Evolutionary conservation across 2,797 vertebrate genomes (phyloP).

Genomic region (Myotis daubentonii): DNA sequence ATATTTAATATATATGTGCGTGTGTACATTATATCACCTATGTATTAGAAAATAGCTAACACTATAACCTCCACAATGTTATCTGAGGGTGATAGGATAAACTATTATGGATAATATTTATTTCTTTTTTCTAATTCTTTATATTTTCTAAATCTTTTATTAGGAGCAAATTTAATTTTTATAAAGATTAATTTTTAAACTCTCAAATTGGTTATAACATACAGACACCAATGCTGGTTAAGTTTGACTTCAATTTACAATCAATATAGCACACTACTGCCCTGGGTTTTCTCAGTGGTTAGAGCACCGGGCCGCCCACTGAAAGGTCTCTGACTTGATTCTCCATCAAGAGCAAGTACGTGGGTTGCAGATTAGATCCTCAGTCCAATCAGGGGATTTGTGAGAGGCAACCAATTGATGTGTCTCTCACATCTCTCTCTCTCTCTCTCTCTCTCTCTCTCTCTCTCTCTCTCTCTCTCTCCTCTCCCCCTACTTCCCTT

Average conservation of each 20-base stretch:
- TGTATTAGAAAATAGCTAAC: constrained; percentile 3
- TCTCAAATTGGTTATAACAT: constrained; percentile 15
- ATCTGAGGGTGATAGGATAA: not conserved
- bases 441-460: too few species aligned
- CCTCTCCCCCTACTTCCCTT: too few species aligned
- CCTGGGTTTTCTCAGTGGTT: too few species aligned
- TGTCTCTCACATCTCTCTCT: too few species aligned
- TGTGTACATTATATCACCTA: not conserved
- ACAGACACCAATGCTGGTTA: not conserved
- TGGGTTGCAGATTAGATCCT: too few species aligned
- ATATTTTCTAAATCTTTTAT: not conserved
- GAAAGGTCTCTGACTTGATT: too few species aligned
- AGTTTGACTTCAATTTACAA: not conserved
- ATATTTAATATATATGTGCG: not conserved
- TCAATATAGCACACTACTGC: not conserved
- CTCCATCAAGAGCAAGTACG: too few species aligned
- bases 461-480: too few species aligned
- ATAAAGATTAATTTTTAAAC: constrained; percentile 29
- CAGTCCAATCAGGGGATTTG: too few species aligned
- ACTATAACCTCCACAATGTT: not conserved
- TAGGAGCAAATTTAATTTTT: constrained; percentile 15
- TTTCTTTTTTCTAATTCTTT: constrained; percentile 6
- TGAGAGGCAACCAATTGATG: too few species aligned
- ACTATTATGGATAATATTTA: not conserved
- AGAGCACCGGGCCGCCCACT: too few species aligned